Evolutionary conservation across 2,888 invertebrate species (phyloP), one percentile per base, ranked within the genome.

Genomic region (Andrena dorsata): DNA sequence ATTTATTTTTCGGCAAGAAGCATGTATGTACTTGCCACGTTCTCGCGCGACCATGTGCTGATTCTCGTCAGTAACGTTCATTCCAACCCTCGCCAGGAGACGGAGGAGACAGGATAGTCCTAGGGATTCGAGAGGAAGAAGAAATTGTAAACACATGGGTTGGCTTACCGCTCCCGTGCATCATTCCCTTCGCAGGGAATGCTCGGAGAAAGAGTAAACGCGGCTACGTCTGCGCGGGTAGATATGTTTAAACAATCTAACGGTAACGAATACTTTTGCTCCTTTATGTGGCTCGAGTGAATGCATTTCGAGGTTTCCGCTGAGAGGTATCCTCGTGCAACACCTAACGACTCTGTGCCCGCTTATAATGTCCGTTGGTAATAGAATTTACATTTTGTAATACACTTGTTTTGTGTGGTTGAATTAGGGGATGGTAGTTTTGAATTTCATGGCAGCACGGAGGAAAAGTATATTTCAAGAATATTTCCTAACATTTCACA

Each of bases 161-260:
- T 16, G 56, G 69, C 58, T 74, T 61, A 23, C 23, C 20, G 53
- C 20, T 10, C 53, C 23, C 64, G 63, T 73, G 53, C 23, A 20
- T 23, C 32, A 5, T 41, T 35, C n/a, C 26, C 35, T 16, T 58
- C 58, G 13, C 56, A 13, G 23, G 35, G n/a, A 41, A n/a, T 20
- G 56, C 66, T 47, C 30, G 53, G 20, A 20, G 13, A 69, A 58
- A 69, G 41, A 35, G 56, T 26, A 58, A 69, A 56, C 41, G 35
- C 30, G 35, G 35, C n/a, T 69, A 58, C 16, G 35, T 58, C 56
- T 4, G 23, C 23, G 56, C 35, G 53, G 41, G 26, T 41, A 56
- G 35, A 69, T 69, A 69, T 58, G 35, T 23, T 58, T 41, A 58
- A 69, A 69, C 69, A 56, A 58, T 58, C 41, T 26, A 4, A 56